Base-by-base conservation (phyloP, 1,140 invertebrate species). In the Microplitis demolitor region DNA sequence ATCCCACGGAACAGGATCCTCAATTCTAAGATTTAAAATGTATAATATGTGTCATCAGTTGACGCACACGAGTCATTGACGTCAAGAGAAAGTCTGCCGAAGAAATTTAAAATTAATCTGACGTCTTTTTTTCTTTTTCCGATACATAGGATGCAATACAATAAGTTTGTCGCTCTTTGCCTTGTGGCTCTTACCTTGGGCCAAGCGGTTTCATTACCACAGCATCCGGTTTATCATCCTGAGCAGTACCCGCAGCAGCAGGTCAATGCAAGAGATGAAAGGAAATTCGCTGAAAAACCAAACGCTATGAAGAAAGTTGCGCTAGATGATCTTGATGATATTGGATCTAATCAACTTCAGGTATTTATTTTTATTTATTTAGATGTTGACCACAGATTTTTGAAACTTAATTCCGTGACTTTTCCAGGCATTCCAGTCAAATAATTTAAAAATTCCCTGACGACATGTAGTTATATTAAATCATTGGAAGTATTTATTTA, bases 281-380 rank as follows among this genome's bases (percentile, higher is more conserved):
- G 94, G 63, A 96, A 96, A 87, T 95, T 94, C 81, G 93, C 93
- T 0, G 93, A 95, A 80, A 96, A 96, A 85, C 93, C 94, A 5
- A 96, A 96, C 79, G 91, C 93, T 3, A 90, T 94, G 78, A 96
- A 96, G 84, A 96, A 96, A 87, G 94, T 95, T 1, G 91, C 92
- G 0, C 80, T 94, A 3, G 93, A 95, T 80, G 93, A 95, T 79
- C 85, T 95, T 66, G 93, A 95, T 74, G 94, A 96, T 76, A 90
- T 94, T 72, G 91, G 92, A 78, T 93, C 90, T 53, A 95, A 96
- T 84, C 91, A 92, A 73, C 93, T 96, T 78, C 90, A 90, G 71
- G 93, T 88, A 62, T 24, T 8, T 66, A 51, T 37, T 35, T 35
- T 35, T n/a, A 37, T 35, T 45, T 11, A 6, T 9, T 64, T 39